Base-by-base conservation (phyloP, 2,888 invertebrate genomes). In the Idaea aversata region DNA sequence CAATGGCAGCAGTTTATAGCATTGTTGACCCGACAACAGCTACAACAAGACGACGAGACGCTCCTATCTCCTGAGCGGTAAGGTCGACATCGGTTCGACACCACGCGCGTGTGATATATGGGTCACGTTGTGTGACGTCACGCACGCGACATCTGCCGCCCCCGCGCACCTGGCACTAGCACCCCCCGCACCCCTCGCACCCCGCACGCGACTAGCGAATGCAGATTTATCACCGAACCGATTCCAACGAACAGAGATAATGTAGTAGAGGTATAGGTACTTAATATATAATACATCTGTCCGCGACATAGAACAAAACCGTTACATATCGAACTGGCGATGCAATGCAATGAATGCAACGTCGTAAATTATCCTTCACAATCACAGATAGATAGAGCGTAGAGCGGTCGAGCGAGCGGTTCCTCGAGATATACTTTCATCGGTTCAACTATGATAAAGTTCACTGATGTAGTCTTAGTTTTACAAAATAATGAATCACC, bases 71-170 rank as follows among this genome's bases (percentile, higher is more conserved):
- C 10, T 47, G 13, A 10, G 64, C 0, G 5, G 1, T 64, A 71
- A 57, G 70, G 67, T 69, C 36, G 7, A 60, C 1, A 35, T 61
- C 67, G n/a, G 61, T 60, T 57, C 15, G 63, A 10, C 34, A 25
- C 13, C 58, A 47, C 63, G 25, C 25, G 25, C 61, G 59, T 68
- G 76, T 72, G 81, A 72, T 75, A 87, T 88, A 80, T 87, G 86
- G 88, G 87, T 86, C 87, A 85, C 77, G 74, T 66, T 65, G 68
- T 73, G 72, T 59, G 59, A 59, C 59, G 59, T 59, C 59, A 59
- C 59, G 58, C 58, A 72, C 70, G 79, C 73, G 81, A 81, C 90
- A 90, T 86, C 90, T 90, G 90, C 90, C 90, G 79, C 90, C 89
- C 88, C 84, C 88, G 87, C 65, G 59, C 67, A 67, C 65, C 36